phyloP scores from a whole-genome alignment of 1,140 invertebrate genomes.

The Ditylenchus dipsaci region DNA sequence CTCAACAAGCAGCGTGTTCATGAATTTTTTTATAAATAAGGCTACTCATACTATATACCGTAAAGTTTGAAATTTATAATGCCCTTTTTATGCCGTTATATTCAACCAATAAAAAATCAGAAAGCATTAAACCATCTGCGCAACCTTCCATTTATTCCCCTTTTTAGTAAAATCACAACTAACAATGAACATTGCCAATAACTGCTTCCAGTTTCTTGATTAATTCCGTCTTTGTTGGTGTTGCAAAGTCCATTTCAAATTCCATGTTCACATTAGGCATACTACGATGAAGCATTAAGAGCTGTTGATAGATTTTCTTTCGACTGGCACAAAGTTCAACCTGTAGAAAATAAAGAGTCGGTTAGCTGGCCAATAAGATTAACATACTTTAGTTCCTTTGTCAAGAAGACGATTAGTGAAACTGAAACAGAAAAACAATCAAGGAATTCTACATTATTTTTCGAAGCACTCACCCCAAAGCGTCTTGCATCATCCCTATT shows the following conservation, averaged over 20 bases:
- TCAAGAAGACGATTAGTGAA: slow-evolving; percentile 31
- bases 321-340: slow-evolving; percentile 27
- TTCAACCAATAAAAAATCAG: no score
- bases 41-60: no score
- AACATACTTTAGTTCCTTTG: slow-evolving; percentile 13
- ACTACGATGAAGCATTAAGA: slow-evolving; percentile 14
- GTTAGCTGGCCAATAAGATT: no score
- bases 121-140: no score
- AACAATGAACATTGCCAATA: slow-evolving; percentile 25
- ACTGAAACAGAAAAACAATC: slow-evolving; percentile 9
- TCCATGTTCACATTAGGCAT: slow-evolving; percentile 31
- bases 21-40: no score
- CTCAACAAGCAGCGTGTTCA: no score
- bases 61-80: no score
- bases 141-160: background rate
- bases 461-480: slow-evolving; percentile 4
- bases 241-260: slow-evolving; percentile 33
- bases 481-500: slow-evolving; percentile 27
- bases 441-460: background rate
- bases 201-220: slow-evolving; percentile 25
- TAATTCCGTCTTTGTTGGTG: slow-evolving; percentile 16
- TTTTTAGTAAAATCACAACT: slow-evolving; percentile 3
- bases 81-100: no score
- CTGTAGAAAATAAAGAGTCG: no score
- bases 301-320: slow-evolving; percentile 30